Base-by-base conservation (phyloP, 2,797 vertebrate species). In the Falco rusticolus region DNA sequence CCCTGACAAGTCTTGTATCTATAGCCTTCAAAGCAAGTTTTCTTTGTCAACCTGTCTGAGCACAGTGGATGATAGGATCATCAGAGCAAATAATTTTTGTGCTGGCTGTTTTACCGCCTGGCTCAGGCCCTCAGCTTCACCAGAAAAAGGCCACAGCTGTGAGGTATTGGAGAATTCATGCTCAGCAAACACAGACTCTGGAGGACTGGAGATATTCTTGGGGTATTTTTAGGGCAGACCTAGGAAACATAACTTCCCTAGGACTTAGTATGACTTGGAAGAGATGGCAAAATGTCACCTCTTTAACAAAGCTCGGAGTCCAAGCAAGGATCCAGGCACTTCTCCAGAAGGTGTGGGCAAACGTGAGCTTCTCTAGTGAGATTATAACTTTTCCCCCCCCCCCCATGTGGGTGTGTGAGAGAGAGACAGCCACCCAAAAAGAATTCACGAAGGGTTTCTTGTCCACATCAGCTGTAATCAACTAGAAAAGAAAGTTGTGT, bases 221-320 rank as follows among this genome's bases (percentile, higher is more conserved):
- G 25, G 25, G 47, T 6, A 10, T 47, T 71, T 90, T 84, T 68
- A 66, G 17, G 59, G 53, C 28, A 75, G 2, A 7, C 6, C 28
- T 61, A 69, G 1, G 3, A 88, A 80, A 63, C 0, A 0, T 22
- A 68, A 39, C 26, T 15, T 70, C 60, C 13, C 57, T 66, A 75
- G 17, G 14, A 70, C 31, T 51, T 57, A 17, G 25, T 29, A n/a
- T 15, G 13, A 80, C 20, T 59, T 78, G 64, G 24, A 79, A 88
- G 43, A 39, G 31, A 63, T 12, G 37, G 41, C 21, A 64, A 65
- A 86, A 76, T 61, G 50, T 21, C 48, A 78, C 13, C 4, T 48
- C 69, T 80, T 64, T 16, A 76, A 80, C 20, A 70, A 83, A 80
- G 14, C n/a, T 6, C 4, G 0, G 43, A 74, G 33, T 48, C 22